Base-by-base conservation (phyloP, 2,888 invertebrate genomes). In the Arrhopalites spinosus region DNA sequence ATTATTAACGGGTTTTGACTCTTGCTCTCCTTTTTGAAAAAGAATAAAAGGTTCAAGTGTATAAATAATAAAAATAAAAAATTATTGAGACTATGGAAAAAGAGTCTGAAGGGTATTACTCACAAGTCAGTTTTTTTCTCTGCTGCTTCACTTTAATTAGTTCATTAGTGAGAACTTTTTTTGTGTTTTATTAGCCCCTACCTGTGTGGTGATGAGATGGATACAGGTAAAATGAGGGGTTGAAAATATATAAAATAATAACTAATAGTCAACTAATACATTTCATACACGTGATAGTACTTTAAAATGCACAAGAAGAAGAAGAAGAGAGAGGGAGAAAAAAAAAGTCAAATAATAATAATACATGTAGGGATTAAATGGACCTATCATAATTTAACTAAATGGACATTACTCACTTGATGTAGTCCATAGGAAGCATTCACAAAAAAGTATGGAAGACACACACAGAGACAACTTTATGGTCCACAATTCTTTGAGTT, bases 141-240 rank as follows among this genome's bases (percentile, higher is more conserved):
- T 11, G 36, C n/a, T n/a, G 53, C 27, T 69, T 69, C 17, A 20
- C 45, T 70, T 70, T 70, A 70, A 70, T 70, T 70, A 70, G 70
- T 70, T 70, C 70, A 70, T 70, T 70, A 70, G 70, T 36, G 36
- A 36, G 36, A 36, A 29, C 56, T 1, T 56, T 70, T 66, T 69
- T 70, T 70, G 56, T 70, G 53, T 53, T 30, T 36, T 53, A 29
- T 70, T 53, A 56, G 70, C 53, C 27, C 23, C 36, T 53, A 56
- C 56, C 53, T 36, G 70, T 70, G 70, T 53, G 70, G 56, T 70
- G 20, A 45, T 23, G 56, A 30, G 56, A 56, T 36, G 36, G 3
- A 11, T 36, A 11, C 36, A 36, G 25, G 2, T 53, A 53, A 7
- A 59, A 7, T 2, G 17, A 23, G 50, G 59, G 27, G 59, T 59